Evolutionary conservation across 2,113 vertebrate genomes (phyloP).

Genomic region (Pan paniscus): DNA sequence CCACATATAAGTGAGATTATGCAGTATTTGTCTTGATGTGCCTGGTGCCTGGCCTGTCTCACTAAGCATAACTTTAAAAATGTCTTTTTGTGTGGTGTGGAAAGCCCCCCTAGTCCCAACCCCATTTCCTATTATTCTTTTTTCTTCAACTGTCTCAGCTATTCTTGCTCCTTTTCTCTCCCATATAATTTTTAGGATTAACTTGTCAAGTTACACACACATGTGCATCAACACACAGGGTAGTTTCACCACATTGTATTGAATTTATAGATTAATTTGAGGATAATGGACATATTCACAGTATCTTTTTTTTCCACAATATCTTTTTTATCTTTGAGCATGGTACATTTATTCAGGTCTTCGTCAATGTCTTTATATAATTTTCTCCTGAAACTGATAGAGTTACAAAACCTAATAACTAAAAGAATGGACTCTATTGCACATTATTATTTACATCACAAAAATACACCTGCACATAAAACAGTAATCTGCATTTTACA

Average conservation of each 20-base stretch:
- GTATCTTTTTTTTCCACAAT: background rate
- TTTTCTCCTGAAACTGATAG: background rate
- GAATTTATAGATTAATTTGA: constrained; percentile 7
- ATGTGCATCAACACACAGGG: background rate
- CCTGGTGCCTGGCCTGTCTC: background rate
- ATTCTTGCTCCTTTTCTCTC: background rate
- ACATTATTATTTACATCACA: background rate
- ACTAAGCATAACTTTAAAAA: background rate
- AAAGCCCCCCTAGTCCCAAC: background rate
- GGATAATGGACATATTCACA: background rate
- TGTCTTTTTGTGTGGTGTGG: background rate
- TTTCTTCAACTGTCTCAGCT: background rate
- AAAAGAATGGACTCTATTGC: background rate
- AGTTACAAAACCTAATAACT: background rate
- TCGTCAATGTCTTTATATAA: background rate
- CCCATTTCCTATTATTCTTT: background rate
- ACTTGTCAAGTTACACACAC: background rate
- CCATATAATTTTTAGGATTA: background rate
- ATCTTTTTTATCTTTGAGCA: background rate
- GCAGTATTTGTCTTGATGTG: background rate
- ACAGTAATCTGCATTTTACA: background rate
- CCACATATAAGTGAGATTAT: background rate
- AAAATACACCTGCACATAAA: background rate
- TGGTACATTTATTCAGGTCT: background rate
- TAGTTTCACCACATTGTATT: background rate